Percentiles rank a stretch among this genome's conserved stretches.
Conservation (phyloP, 35 echinoderm and acorn worm species). For the Hemicentrotus pulcherrimus region DNA sequence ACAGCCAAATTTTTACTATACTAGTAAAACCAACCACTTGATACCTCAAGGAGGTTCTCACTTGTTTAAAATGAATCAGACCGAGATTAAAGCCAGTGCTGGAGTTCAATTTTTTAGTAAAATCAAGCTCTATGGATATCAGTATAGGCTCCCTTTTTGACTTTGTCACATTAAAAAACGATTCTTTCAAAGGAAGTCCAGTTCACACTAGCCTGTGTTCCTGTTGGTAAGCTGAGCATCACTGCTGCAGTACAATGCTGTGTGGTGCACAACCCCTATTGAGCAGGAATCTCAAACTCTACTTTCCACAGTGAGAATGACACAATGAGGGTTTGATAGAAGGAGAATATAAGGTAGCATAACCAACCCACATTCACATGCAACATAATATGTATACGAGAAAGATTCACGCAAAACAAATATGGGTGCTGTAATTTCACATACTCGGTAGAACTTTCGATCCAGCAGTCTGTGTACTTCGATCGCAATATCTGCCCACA, state of each 20-base stretch:
- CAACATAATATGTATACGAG: not conserved
- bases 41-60: too few species aligned
- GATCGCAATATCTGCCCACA: not conserved
- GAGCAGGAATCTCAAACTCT: not conserved
- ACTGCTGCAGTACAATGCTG: not conserved
- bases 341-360: not conserved
- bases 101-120: too few species aligned
- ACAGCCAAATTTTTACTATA: too few species aligned
- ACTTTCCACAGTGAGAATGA: not conserved
- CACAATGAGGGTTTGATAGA: not conserved
- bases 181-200: too few species aligned
- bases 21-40: not conserved
- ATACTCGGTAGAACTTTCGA: not conserved
- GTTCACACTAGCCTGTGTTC: not conserved
- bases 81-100: too few species aligned
- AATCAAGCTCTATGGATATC: too few species aligned
- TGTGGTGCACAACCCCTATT: not conserved
- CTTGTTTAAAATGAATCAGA: too few species aligned
- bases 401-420: too few species aligned
- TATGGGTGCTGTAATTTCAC: not conserved
- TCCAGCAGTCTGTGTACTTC: not conserved
- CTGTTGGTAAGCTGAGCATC: not conserved
- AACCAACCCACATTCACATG: not conserved
- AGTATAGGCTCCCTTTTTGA: too few species aligned
- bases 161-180: too few species aligned